These are phyloP conservation scores for Grallaria varia DNA, from an alignment of 2,113 vertebrate species.

Conservation along the genomic window DNA sequence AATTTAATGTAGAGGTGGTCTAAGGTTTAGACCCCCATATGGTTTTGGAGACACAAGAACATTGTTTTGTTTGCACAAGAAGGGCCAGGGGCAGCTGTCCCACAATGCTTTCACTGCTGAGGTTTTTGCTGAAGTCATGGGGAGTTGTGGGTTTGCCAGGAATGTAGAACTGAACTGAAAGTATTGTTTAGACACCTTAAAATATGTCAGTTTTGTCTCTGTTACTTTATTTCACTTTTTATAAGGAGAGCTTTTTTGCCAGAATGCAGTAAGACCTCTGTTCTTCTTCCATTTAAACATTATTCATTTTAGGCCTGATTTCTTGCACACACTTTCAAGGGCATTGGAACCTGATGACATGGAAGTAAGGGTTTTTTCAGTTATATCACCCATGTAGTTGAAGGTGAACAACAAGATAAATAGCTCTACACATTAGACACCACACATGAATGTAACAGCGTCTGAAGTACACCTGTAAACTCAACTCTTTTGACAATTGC, in stretches of 20 bases:
- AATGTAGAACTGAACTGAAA: not conserved
- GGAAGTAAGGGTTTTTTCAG: conserved; percentile 23
- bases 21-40: not conserved
- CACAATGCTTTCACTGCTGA: not conserved
- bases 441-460: not conserved
- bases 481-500: not conserved
- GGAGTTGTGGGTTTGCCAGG: not conserved
- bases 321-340: conserved; percentile 19
- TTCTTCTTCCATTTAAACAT: not conserved
- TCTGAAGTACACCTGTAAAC: conserved; percentile 16
- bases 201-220: not conserved
- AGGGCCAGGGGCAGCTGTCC: not conserved
- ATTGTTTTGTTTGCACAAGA: not conserved
- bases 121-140: not conserved
- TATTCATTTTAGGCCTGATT: conserved; percentile 44
- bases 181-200: conserved; percentile 4
- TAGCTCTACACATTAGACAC: not conserved
- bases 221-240: not conserved
- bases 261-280: not conserved
- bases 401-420: conserved; percentile 37
- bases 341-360: not conserved
- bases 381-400: not conserved
- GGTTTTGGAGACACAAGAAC: not conserved
- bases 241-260: conserved; percentile 7
- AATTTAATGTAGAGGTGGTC: not conserved